Base-by-base conservation (phyloP, 1,140 invertebrate genomes). In the Philopotamus ludificatus region DNA sequence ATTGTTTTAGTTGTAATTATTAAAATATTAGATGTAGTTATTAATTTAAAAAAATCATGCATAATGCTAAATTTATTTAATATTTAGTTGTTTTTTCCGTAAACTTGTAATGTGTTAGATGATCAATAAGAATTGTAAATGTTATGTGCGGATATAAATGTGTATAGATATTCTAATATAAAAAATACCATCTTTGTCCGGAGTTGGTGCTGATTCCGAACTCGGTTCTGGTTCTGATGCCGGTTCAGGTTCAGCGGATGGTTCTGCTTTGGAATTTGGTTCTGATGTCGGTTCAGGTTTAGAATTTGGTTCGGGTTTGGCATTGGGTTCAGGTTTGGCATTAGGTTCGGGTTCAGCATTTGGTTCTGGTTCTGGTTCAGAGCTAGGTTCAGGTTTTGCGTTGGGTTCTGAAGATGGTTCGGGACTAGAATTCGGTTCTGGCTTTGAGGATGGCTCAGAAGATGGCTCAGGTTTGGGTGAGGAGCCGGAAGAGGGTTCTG, bases 321-420 rank as follows among this genome's bases (percentile, higher is more conserved):
- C 71, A 70, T 61, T 62, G 15, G 73, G 71, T 58, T 74, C 72
- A 18, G 67, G 53, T 44, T 66, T 45, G 4, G 67, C 57, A 50
- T 20, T 63, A 1, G 76, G 76, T 55, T 62, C 72, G 8, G 79
- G 75, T 72, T 82, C 75, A 39, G 74, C 70, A 66, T 73, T 70
- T 66, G 81, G 75, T 72, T 79, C 76, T 0, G 81, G 75, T 53
- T 68, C 76, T 1, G 80, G 77, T 70, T 79, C 76, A 3, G 77
- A 74, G 63, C 74, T 44, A 3, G 67, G 71, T 72, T 81, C 75
- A 39, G 74, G 70, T 67, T 73, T 70, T 65, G 81, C 74, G 72
- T 79, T 76, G 0, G 81, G 75, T 55, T 68, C 76, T 1, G 80
- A 77, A 70, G 79, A 76, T 3, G 77, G 74, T 65, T 75, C 34